phyloP scores from a whole-genome alignment of 1,140 invertebrate genomes.

The Stegodyphus mimosarum region DNA sequence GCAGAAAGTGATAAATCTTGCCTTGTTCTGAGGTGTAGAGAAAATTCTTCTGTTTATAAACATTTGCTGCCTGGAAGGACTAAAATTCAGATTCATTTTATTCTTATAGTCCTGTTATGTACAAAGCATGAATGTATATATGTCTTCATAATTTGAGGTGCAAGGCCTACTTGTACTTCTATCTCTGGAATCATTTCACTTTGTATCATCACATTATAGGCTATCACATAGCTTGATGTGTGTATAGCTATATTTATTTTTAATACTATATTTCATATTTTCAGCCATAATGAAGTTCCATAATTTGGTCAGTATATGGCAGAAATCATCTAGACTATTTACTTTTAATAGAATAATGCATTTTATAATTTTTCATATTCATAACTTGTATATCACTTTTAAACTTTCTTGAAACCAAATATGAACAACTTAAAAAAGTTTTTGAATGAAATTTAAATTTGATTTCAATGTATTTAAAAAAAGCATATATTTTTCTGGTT shows the following conservation, averaged over 20 bases:
- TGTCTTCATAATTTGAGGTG: background rate
- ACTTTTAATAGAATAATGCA: too few species aligned
- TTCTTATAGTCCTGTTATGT: constrained; percentile 9
- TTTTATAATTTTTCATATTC: too few species aligned
- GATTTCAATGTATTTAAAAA: too few species aligned
- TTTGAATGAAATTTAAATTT: too few species aligned
- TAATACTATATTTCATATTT: background rate
- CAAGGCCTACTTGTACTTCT: background rate
- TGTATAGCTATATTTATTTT: background rate
- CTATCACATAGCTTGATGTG: background rate
- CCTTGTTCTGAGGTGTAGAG: background rate
- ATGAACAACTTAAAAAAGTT: too few species aligned
- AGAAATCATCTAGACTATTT: too few species aligned
- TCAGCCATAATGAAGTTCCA: background rate
- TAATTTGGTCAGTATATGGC: too few species aligned
- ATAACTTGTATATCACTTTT: too few species aligned
- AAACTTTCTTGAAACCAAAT: too few species aligned
- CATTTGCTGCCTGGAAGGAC: background rate
- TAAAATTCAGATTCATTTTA: background rate
- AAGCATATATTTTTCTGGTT: too few species aligned
- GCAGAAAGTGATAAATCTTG: background rate
- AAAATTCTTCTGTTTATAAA: background rate
- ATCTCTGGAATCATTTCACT: background rate
- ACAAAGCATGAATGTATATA: background rate
- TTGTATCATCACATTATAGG: background rate